These are phyloP conservation scores for Salpingus planirostris DNA, from an alignment of 2,888 invertebrate species.

Conservation along the genomic window DNA sequence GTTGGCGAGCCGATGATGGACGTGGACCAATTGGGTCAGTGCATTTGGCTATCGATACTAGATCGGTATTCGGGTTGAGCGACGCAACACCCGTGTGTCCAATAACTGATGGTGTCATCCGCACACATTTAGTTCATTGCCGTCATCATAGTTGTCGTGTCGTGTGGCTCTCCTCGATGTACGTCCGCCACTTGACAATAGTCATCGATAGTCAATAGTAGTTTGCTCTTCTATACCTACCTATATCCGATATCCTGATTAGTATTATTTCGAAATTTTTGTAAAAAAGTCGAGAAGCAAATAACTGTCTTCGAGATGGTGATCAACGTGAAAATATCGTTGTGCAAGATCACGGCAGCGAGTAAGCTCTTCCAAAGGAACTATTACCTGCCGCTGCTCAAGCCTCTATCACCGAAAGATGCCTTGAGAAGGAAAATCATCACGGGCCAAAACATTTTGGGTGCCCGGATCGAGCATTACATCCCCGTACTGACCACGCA, in stretches of 20 bases:
- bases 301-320: conserved; percentile 27
- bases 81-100: conserved; percentile 16
- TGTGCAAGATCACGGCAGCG: conserved; percentile 73
- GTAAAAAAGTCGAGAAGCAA: conserved; percentile 21
- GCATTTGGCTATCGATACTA: conserved; percentile 28
- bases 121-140: conserved; percentile 31
- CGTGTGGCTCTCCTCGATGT: conserved; percentile 23
- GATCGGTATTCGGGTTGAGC: conserved; percentile 28
- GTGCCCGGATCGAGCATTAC: conserved; percentile 54
- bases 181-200: no score
- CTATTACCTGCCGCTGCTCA: conserved; percentile 71
- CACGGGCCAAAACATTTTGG: conserved; percentile 62
- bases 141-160: no score
- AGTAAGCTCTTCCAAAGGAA: conserved; percentile 72
- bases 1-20: no score
- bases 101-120: no score
- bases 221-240: conserved; percentile 3
- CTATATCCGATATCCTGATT: conserved; percentile 8
- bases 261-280: conserved; percentile 7
- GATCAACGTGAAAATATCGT: conserved; percentile 42
- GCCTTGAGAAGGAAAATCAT: conserved; percentile 71
- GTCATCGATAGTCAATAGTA: conserved; percentile 22
- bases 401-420: conserved; percentile 72
- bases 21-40: conserved; percentile 27
- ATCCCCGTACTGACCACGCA: conserved; percentile 59